Evolutionary conservation across 2,888 invertebrate genomes (phyloP).

Genomic region (Neoscelio sp.): DNA sequence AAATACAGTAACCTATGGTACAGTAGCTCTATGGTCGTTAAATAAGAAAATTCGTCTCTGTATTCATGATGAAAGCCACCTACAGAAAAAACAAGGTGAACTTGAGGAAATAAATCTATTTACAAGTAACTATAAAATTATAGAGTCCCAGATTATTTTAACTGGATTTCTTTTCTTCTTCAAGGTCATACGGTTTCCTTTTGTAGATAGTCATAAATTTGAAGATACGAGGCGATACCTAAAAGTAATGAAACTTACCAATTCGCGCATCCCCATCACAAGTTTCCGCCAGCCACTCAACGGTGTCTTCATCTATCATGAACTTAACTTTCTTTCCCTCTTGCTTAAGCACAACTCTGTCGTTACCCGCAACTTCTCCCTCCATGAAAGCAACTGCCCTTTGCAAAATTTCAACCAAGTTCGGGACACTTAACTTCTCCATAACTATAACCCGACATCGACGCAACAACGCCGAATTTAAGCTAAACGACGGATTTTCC

Average conservation of each 20-base stretch:
- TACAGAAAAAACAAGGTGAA: too few species aligned
- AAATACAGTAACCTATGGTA: too few species aligned
- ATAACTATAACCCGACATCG: slow-evolving; percentile 90
- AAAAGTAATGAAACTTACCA: slow-evolving; percentile 40
- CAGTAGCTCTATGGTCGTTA: too few species aligned
- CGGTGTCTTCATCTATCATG: slow-evolving; percentile 85
- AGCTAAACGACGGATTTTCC: slow-evolving; percentile 94
- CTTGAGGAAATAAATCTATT: too few species aligned
- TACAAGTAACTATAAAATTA: too few species aligned
- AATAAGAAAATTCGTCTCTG: too few species aligned
- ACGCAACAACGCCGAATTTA: slow-evolving; percentile 91
- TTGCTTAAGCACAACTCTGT: neutral
- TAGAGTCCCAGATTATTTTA: too few species aligned
- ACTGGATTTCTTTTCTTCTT: too few species aligned
- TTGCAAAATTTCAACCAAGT: slow-evolving; percentile 86
- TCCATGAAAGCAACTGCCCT: slow-evolving; percentile 84
- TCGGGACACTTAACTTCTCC: slow-evolving; percentile 87
- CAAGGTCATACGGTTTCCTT: too few species aligned
- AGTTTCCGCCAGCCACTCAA: slow-evolving; percentile 89
- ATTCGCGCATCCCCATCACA: slow-evolving; percentile 92
- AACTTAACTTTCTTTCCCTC: slow-evolving; percentile 70
- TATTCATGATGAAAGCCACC: too few species aligned
- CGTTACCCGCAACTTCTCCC: slow-evolving; percentile 68
- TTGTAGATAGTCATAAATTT: too few species aligned
- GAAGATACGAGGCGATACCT: too few species aligned